Percentiles rank a stretch among this genome's conserved stretches.
These are phyloP conservation scores for Passer domesticus DNA, from an alignment of 2,113 vertebrate species.

Conservation along the genomic window DNA sequence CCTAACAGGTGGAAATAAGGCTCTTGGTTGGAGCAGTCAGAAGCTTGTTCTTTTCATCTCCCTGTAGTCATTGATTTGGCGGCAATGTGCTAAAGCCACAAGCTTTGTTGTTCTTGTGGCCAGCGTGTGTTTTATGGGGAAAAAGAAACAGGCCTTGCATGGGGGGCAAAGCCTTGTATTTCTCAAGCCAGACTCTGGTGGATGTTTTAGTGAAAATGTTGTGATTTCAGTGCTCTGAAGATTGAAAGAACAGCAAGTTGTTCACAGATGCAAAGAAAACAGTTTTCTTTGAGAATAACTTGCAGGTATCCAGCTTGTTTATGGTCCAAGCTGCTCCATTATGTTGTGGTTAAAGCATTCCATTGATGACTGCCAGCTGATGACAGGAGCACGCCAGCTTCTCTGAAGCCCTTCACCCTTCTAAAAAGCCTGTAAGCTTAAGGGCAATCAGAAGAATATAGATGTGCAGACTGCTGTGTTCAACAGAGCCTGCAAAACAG, in stretches of 20 bases:
- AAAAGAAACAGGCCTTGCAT: not conserved
- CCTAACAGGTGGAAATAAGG: not conserved
- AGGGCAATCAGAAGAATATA: not conserved
- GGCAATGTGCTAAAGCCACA: not conserved
- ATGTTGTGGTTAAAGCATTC: not conserved
- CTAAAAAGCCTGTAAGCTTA: not conserved
- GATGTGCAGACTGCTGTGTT: not conserved
- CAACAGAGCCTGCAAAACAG: not conserved
- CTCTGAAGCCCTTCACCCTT: not conserved
- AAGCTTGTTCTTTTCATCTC: not conserved
- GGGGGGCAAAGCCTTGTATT: not conserved
- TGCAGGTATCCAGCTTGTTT: not conserved
- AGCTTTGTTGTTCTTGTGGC: not conserved
- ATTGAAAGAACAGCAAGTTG: not conserved
- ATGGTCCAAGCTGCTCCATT: not conserved
- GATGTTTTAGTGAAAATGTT: not conserved
- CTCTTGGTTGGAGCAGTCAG: not conserved
- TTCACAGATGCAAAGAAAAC: not conserved
- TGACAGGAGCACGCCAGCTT: not conserved
- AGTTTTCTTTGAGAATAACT: not conserved
- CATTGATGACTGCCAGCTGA: not conserved
- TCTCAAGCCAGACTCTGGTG: not conserved
- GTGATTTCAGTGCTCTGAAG: not conserved
- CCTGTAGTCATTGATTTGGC: not conserved
- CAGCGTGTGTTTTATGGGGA: accelerated